Percentiles rank a stretch among this genome's conserved stretches.
Conservation (phyloP, 2,888 invertebrate species). For the Cinara cedri region DNA sequence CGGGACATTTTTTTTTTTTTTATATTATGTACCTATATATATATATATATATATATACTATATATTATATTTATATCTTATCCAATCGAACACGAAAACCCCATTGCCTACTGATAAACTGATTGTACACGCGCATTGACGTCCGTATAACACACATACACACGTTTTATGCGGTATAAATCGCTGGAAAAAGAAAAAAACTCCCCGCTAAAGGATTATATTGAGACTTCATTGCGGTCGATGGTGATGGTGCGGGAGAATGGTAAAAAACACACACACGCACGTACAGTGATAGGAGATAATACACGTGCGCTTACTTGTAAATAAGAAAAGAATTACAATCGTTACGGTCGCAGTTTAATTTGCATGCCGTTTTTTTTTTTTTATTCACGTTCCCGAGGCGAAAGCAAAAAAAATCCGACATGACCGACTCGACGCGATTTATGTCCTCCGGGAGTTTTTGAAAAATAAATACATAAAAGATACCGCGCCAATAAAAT, state of each 20-base stretch:
- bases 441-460: conserved; percentile 47
- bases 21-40: no score
- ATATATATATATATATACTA: conserved; percentile 9
- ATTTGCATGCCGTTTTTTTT: conserved; percentile 48
- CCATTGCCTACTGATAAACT: conserved; percentile 52
- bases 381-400: neutral
- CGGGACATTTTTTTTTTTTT: conserved; percentile 42
- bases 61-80: conserved; percentile 50
- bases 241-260: neutral
- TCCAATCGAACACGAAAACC: conserved; percentile 46
- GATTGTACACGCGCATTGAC: conserved; percentile 41
- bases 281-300: no score
- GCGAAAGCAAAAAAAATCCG: conserved; percentile 12
- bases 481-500: conserved; percentile 22
- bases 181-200: conserved; percentile 4
- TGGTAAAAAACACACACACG: neutral
- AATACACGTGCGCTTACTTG: neutral
- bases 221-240: conserved; percentile 36
- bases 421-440: conserved; percentile 38
- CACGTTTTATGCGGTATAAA: conserved; percentile 41
- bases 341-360: conserved; percentile 54
- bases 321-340: conserved; percentile 57
- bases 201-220: conserved; percentile 18
- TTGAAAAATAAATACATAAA: no score
- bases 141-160: neutral